phyloP scores from a whole-genome alignment of 2,797 vertebrate species.

The Siniperca undulata region DNA sequence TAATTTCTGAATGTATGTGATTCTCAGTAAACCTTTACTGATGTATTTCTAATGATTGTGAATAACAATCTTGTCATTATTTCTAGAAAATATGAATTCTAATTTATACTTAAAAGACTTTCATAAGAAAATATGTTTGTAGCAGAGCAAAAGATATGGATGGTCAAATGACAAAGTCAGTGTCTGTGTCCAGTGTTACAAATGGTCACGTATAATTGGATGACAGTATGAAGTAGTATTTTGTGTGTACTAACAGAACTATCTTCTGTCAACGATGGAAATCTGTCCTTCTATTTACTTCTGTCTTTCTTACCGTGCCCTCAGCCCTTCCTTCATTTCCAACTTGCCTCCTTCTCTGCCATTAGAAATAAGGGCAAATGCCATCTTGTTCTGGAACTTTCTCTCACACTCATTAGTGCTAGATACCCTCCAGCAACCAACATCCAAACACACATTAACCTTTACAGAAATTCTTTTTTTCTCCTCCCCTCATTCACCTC shows the following conservation, averaged over 20 bases:
- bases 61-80: background rate
- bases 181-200: background rate
- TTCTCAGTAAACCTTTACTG: background rate
- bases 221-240: background rate
- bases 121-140: background rate
- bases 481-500: background rate
- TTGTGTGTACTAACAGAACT: too few relatives aligned
- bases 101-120: background rate
- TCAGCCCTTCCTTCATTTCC: conserved; percentile 11
- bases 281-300: background rate
- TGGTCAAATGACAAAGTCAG: background rate
- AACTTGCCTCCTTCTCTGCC: conserved; percentile 23
- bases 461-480: conserved; percentile 62
- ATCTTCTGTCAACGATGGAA: background rate
- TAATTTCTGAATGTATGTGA: background rate
- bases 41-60: background rate
- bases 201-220: background rate
- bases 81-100: background rate
- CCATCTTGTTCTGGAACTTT: conserved; percentile 67
- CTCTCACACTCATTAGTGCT: conserved; percentile 73
- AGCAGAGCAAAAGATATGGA: background rate
- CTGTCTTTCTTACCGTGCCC: background rate
- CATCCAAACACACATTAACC: conserved; percentile 81
- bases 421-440: conserved; percentile 65
- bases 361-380: conserved; percentile 61